A percentile compares a stretch with the other conserved stretches of the same genome.
Conservation (phyloP, 2,797 vertebrate genomes). For the Enteromius radiatus region DNA sequence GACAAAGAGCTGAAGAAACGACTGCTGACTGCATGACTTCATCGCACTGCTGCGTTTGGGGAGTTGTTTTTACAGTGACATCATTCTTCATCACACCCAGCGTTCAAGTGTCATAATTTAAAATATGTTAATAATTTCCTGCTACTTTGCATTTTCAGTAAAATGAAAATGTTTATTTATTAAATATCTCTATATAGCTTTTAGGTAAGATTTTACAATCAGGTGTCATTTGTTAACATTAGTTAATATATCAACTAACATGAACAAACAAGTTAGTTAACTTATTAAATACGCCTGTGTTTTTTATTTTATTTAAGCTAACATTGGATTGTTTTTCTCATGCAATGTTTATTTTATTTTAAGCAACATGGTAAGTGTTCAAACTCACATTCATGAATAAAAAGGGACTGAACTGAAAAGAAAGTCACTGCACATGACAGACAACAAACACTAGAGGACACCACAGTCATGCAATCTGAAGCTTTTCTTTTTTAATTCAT, state of each 20-base stretch:
- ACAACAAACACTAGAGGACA: constrained; percentile 25
- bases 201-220: not conserved
- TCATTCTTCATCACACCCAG: not conserved
- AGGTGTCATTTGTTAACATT: too few species aligned
- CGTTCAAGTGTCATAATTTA: not conserved
- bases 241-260: too few species aligned
- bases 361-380: not conserved
- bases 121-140: not conserved
- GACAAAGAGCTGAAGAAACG: not conserved
- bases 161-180: too few species aligned
- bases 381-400: not conserved
- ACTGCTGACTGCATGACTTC: not conserved
- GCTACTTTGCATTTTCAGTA: not conserved
- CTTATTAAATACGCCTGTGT: too few species aligned
- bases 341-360: not conserved
- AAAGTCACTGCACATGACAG: not conserved
- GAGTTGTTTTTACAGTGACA: not conserved
- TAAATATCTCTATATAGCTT: not conserved
- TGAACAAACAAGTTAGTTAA: too few species aligned
- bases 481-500: too few species aligned
- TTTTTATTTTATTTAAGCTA: not conserved
- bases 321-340: not conserved
- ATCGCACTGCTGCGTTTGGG: not conserved
- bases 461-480: not conserved
- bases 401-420: not conserved